Evolutionary conservation across 2,113 vertebrate species (phyloP), one percentile per base, ranked within the genome.

Genomic region (Mionectes macconnelli): DNA sequence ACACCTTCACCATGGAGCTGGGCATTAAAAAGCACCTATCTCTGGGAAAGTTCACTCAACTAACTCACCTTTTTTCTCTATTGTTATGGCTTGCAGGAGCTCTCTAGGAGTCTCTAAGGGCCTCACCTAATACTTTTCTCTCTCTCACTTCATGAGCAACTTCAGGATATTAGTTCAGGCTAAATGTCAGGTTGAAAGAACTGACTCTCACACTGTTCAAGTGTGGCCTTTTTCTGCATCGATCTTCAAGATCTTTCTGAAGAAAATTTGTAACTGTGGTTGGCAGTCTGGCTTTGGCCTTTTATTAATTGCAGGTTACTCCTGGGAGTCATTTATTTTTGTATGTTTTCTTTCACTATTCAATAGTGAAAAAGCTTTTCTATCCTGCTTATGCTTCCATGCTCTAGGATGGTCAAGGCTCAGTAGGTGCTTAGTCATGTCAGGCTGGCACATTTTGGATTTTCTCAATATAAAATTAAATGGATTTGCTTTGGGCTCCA

Each of bases 151-250:
- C 59, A 76, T 67, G 64, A 67, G 42, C 14, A 47, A 30, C 42
- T 84, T 93, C 68, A 94, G 39, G 52, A 56, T 84, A 86, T 90
- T 80, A 70, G 47, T 70, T 92, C 45, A 50, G 44, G 74, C 70
- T 89, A 88, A 96, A 97, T 86, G 88, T 76, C 94, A 89, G 7
- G 59, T 74, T 89, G 80, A 78, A 95, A 95, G 85, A 90, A 90
- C 37, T 80, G 37, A 42, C 64, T 93, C 93, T 86, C 78, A 83
- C 52, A 9, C 52, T 9, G 2, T 78, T 80, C 81, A 72, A 74
- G 17, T 42, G 4, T 83, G 59, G 35, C 83, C 72, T 88, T 87
- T 88, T 87, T 91, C 79, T 67, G 35, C 50, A 90, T 80, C 59
- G 35, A 5, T 83, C 52, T 88, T 62, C 47, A 77, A 63, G 56